Evolutionary conservation across 2,797 vertebrate species (phyloP).

Genomic region (Microhierax caerulescens): DNA sequence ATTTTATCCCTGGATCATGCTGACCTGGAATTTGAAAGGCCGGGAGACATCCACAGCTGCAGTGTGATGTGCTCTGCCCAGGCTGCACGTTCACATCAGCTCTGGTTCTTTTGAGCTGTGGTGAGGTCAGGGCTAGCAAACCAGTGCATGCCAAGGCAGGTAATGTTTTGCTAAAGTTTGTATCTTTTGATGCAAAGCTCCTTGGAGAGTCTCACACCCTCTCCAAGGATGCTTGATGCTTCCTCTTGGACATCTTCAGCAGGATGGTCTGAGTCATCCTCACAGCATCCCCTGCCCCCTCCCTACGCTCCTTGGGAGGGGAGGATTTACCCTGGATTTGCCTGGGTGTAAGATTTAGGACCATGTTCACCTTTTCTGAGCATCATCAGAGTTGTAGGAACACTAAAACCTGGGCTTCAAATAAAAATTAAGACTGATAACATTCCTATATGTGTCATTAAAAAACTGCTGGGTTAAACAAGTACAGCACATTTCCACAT

Average conservation of each 20-base stretch:
- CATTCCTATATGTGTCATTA: background rate
- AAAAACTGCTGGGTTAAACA: background rate
- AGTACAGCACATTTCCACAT: background rate
- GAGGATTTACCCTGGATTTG: background rate
- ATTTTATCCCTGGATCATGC: background rate
- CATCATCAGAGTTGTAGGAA: background rate
- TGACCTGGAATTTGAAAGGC: background rate
- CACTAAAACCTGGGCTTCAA: background rate
- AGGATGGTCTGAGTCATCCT: background rate
- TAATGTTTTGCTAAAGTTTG: background rate
- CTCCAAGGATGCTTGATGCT: background rate
- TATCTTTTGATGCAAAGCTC: background rate
- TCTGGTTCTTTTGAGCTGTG: background rate
- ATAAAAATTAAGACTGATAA: background rate
- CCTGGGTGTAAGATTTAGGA: background rate
- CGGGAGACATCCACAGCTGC: background rate
- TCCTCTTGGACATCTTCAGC: background rate
- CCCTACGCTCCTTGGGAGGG: background rate
- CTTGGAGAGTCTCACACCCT: fast-evolving
- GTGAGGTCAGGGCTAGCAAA: background rate
- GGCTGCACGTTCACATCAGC: background rate
- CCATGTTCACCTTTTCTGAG: background rate
- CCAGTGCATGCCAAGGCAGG: background rate
- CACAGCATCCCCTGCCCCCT: background rate
- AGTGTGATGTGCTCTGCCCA: background rate